Evolutionary conservation across 2,888 invertebrate species (phyloP).

Genomic region (Leptarthrus brevirostris): DNA sequence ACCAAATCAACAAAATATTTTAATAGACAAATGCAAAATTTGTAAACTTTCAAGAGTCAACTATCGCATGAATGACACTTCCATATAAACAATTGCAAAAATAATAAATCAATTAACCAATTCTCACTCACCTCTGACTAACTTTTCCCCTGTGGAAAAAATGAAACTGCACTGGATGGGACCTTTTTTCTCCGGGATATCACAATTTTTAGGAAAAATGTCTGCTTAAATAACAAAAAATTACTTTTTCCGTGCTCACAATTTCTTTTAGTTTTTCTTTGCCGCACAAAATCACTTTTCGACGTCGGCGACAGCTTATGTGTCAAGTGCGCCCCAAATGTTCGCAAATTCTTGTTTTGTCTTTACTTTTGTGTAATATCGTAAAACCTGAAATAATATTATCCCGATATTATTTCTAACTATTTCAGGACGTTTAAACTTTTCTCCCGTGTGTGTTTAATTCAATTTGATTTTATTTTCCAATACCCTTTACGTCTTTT

Average conservation of each 20-base stretch:
- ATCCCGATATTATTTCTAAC: conserved; percentile 9
- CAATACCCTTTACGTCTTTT: conserved; percentile 20
- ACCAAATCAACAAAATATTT: conserved; percentile 35
- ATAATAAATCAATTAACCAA: too few relatives aligned
- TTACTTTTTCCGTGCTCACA: too few relatives aligned
- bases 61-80: neutral
- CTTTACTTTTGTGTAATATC: neutral
- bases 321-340: conserved; percentile 4
- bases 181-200: too few relatives aligned
- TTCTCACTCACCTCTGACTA: too few relatives aligned
- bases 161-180: too few relatives aligned
- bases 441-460: conserved; percentile 50
- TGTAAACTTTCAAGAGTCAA: neutral
- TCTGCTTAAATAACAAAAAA: too few relatives aligned
- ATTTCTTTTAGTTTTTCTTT: too few relatives aligned
- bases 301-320: neutral
- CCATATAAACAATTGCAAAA: too few relatives aligned
- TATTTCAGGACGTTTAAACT: neutral
- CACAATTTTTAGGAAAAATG: too few relatives aligned
- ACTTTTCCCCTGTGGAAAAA: too few relatives aligned
- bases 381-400: conserved; percentile 10
- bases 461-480: conserved; percentile 41
- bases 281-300: neutral
- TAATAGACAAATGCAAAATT: neutral
- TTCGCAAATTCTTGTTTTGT: conserved; percentile 13